Evolutionary conservation across 2,888 invertebrate species (phyloP).

Genomic region (Isotomurus palustris): DNA sequence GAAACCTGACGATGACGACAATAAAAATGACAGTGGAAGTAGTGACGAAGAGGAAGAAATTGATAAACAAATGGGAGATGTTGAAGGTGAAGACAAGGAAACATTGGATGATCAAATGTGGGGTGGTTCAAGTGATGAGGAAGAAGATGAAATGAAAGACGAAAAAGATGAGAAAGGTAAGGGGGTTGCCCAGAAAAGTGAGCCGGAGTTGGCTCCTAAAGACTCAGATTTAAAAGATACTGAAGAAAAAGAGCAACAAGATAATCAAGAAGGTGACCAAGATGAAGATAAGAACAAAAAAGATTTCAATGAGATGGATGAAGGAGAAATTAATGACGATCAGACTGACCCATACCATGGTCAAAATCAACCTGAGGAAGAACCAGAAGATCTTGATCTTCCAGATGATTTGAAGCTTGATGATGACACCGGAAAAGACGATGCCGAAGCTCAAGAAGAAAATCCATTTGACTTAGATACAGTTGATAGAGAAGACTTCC

Average conservation of each 20-base stretch:
- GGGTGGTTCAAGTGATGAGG: slow-evolving; percentile 69
- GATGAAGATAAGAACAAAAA: slow-evolving; percentile 50
- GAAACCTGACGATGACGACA: slow-evolving; percentile 59
- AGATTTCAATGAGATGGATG: slow-evolving; percentile 55
- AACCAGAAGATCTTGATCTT: slow-evolving; percentile 80
- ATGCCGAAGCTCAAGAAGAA: slow-evolving; percentile 60
- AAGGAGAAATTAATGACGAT: slow-evolving; percentile 52
- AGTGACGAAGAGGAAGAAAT: slow-evolving; percentile 70
- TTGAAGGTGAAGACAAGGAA: slow-evolving; percentile 76
- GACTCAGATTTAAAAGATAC: slow-evolving; percentile 25
- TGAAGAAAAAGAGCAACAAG: slow-evolving; percentile 12
- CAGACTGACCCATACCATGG: slow-evolving; percentile 73
- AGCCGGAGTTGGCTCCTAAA: slow-evolving; percentile 52
- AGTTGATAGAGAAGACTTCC: slow-evolving; percentile 41
- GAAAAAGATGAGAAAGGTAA: slow-evolving; percentile 51
- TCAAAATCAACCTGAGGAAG: slow-evolving; percentile 66
- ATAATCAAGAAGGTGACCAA: slow-evolving; percentile 45
- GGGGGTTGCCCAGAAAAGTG: slow-evolving; percentile 54
- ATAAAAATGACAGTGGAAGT: slow-evolving; percentile 53
- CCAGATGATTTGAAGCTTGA: slow-evolving; percentile 82
- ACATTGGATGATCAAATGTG: slow-evolving; percentile 59
- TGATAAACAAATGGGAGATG: slow-evolving; percentile 96
- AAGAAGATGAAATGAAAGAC: slow-evolving; percentile 61
- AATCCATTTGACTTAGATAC: slow-evolving; percentile 79
- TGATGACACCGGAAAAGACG: slow-evolving; percentile 62